A percentile compares a stretch with the other conserved stretches of the same genome.
phyloP scores from a whole-genome alignment of 2,888 invertebrate genomes.

The Philaethria dido region DNA sequence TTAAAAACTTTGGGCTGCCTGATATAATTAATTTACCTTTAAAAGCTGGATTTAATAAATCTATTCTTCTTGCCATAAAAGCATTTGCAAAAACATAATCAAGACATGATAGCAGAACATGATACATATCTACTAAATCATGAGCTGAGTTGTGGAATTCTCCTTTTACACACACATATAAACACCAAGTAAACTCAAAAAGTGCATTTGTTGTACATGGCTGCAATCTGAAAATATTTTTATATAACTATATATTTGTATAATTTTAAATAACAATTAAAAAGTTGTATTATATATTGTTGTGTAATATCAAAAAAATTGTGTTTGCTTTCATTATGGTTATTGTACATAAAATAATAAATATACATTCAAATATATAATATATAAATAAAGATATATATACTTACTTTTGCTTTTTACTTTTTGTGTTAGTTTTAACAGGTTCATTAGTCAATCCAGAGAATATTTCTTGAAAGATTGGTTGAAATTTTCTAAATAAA shows the following conservation, averaged over 20 bases:
- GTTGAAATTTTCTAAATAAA: slow-evolving; percentile 96
- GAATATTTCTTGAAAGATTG: slow-evolving; percentile 94
- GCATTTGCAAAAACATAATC: slow-evolving; percentile 96
- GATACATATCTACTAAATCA: slow-evolving; percentile 97
- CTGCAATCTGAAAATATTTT: slow-evolving; percentile 79
- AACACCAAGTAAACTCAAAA: slow-evolving; percentile 97
- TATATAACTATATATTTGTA: too few relatives aligned
- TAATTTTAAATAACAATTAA: too few relatives aligned
- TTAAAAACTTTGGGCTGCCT: too few relatives aligned
- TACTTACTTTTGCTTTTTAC: slow-evolving; percentile 73
- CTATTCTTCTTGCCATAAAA: slow-evolving; percentile 89
- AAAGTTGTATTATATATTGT: too few relatives aligned
- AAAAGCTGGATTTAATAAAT: slow-evolving; percentile 93
- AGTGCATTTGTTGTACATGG: slow-evolving; percentile 92
- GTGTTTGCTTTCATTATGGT: too few relatives aligned
- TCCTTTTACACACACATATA: slow-evolving; percentile 95
- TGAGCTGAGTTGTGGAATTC: slow-evolving; percentile 93
- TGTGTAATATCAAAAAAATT: too few relatives aligned
- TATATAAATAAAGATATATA: slow-evolving; percentile 7
- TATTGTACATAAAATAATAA: too few relatives aligned
- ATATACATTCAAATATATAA: background rate
- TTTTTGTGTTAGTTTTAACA: slow-evolving; percentile 84
- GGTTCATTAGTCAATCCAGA: slow-evolving; percentile 85
- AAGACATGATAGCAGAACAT: slow-evolving; percentile 94
- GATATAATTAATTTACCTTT: too few relatives aligned